phyloP scores from a whole-genome alignment of 2,888 invertebrate genomes.

The Crematogaster levior region DNA sequence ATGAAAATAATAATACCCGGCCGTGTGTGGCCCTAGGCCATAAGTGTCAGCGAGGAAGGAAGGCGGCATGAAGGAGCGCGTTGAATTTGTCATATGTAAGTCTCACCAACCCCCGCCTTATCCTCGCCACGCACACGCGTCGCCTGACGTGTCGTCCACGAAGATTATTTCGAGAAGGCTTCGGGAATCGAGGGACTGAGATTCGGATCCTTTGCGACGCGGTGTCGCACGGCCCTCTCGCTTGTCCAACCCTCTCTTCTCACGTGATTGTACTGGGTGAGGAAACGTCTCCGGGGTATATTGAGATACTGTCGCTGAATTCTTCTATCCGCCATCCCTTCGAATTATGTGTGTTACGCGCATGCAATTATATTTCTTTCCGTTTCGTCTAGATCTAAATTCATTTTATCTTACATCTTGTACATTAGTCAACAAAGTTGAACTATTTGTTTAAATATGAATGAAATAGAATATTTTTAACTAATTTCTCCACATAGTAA shows the following conservation, averaged over 20 bases:
- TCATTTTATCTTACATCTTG: neutral
- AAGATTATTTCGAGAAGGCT: conserved; percentile 73
- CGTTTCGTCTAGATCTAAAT: neutral
- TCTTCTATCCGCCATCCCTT: conserved; percentile 67
- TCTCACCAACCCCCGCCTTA: conserved; percentile 63
- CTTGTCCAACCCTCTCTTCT: conserved; percentile 25
- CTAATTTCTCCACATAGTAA: neutral
- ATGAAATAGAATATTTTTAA: neutral
- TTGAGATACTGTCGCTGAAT: conserved; percentile 81
- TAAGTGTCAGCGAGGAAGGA: conserved; percentile 81
- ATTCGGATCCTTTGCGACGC: conserved; percentile 77
- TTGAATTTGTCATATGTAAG: conserved; percentile 84
- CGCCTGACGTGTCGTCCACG: conserved; percentile 68
- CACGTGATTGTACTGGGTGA: conserved; percentile 66
- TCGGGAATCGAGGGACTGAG: conserved; percentile 70
- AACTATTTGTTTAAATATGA: neutral
- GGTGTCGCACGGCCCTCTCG: conserved; percentile 52
- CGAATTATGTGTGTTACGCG: conserved; percentile 51
- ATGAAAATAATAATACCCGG: conserved; percentile 85
- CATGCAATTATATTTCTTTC: conserved; percentile 52
- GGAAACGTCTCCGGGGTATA: conserved; percentile 79
- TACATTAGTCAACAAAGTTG: neutral
- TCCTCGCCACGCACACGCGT: conserved; percentile 66
- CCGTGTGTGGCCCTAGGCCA: conserved; percentile 82
- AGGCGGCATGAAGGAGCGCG: conserved; percentile 72